Conservation (phyloP, 2,888 invertebrate species). For the Tupiocoris notatus region DNA sequence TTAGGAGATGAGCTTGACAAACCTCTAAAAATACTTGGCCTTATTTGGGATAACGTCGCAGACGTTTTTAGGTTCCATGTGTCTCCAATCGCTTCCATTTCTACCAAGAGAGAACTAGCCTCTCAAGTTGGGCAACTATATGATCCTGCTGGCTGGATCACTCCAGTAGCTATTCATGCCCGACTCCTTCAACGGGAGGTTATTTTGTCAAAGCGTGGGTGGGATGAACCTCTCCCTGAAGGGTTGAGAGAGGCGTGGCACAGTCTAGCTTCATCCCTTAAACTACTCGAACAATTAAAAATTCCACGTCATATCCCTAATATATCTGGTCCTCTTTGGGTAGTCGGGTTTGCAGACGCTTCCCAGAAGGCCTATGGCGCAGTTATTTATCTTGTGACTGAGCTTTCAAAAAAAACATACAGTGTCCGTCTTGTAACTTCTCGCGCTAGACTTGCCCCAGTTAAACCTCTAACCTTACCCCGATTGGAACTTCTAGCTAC, state of each 20-base stretch:
- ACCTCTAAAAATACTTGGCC: slow-evolving; percentile 13
- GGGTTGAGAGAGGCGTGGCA: background rate
- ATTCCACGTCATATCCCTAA: background rate
- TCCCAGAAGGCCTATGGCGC: slow-evolving; percentile 13
- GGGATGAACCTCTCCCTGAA: too few relatives aligned
- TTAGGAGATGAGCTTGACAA: background rate
- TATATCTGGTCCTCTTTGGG: background rate
- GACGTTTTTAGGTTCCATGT: slow-evolving; percentile 3
- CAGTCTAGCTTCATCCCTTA: background rate
- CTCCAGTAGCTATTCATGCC: slow-evolving; percentile 4
- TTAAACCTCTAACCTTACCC: background rate
- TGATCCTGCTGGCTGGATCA: slow-evolving; percentile 14
- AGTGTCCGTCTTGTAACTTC: background rate
- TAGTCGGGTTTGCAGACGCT: slow-evolving; percentile 22
- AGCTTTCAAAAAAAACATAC: background rate
- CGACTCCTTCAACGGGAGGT: background rate
- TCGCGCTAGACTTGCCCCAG: background rate
- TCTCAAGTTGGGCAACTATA: slow-evolving; percentile 20
- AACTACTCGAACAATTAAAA: background rate
- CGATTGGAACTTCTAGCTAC: background rate
- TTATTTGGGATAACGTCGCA: slow-evolving; percentile 1
- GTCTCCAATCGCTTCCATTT: background rate
- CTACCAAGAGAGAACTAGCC: slow-evolving; percentile 12
- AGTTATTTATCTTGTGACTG: background rate
- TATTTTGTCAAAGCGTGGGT: background rate